Evolutionary conservation across 1,140 invertebrate species (phyloP), one percentile per base, ranked within the genome.

Genomic region (Halesus radiatus): DNA sequence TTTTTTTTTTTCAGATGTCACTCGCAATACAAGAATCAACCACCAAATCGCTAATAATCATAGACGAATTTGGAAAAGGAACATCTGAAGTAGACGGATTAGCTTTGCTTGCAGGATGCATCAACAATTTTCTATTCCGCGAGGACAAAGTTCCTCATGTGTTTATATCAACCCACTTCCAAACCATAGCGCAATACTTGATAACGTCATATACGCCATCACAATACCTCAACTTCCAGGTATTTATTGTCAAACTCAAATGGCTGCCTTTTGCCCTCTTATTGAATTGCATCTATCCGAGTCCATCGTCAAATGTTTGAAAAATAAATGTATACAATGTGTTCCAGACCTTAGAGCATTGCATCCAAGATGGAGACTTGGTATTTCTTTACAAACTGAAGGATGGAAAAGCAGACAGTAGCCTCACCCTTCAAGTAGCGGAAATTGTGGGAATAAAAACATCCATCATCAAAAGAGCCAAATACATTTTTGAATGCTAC

Each of bases 51-150:
- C 85, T 98, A 2, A 90, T 98, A 0, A 90, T 98, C 37, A 91
- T 98, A 62, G 97, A 98, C 88, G 97, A 98, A 88, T 97, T 98
- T 90, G 97, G 97, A 0, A 95, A 95, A 89, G 96, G 96, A 80
- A 98, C 97, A 13, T 90, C 93, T 3, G 93, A 94, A 84, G 87
- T 91, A 1, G 95, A 96, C 88, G 96, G 96, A 0, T 85, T 94
- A 50, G 89, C 94, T 7, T 86, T 98, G 37, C 86, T 97, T 2
- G 89, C 91, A 7, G 91, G 94, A 3, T 90, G 92, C 52, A 83
- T 97, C 1, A 91, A 91, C 78, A 88, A 93, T 84, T 94, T 96
- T 87, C 85, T 94, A 5, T 86, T 90, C 20, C 87, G 90, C 73
- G 89, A 84, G 2, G 58, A 85, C 1, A 70, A 89, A 15, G 95